These are phyloP conservation scores for Arothron firmamentum DNA, from an alignment of 2,113 vertebrate species.

Conservation along the genomic window DNA sequence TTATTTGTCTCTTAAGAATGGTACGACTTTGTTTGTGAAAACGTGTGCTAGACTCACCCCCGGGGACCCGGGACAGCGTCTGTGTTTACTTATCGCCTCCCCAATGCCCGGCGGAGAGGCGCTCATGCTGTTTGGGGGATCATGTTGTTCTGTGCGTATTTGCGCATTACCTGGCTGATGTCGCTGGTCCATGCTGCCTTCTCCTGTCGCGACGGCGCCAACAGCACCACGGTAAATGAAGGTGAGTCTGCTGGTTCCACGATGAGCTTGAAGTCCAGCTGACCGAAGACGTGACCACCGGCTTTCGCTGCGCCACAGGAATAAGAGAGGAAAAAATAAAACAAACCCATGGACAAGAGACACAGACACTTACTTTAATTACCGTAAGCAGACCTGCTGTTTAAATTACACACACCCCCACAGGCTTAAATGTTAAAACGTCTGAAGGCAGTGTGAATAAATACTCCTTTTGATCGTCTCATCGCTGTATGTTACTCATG, in stretches of 20 bases:
- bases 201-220: constrained; percentile 92
- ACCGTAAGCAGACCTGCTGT: constrained; percentile 26
- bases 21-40: constrained; percentile 9
- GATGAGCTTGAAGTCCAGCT: constrained; percentile 95
- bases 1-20: constrained; percentile 13
- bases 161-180: constrained; percentile 89
- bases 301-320: constrained; percentile 78
- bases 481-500: constrained; percentile 5
- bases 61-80: constrained; percentile 50
- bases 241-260: constrained; percentile 85
- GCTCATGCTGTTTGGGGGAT: constrained; percentile 32
- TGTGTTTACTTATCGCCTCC: constrained; percentile 59
- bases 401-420: constrained; percentile 9
- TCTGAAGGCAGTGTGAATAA: constrained; percentile 5
- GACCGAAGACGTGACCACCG: constrained; percentile 90
- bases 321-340: neutral
- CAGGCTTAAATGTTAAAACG: constrained; percentile 19
- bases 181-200: constrained; percentile 98
- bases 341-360: neutral
- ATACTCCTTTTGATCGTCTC: neutral
- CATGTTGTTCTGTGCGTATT: constrained; percentile 50
- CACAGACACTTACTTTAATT: constrained; percentile 35
- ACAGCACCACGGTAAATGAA: constrained; percentile 89
- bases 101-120: constrained; percentile 42
- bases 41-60: constrained; percentile 38